Evolutionary conservation across 2,113 vertebrate species (phyloP).

Genomic region (Panurus biarmicus): DNA sequence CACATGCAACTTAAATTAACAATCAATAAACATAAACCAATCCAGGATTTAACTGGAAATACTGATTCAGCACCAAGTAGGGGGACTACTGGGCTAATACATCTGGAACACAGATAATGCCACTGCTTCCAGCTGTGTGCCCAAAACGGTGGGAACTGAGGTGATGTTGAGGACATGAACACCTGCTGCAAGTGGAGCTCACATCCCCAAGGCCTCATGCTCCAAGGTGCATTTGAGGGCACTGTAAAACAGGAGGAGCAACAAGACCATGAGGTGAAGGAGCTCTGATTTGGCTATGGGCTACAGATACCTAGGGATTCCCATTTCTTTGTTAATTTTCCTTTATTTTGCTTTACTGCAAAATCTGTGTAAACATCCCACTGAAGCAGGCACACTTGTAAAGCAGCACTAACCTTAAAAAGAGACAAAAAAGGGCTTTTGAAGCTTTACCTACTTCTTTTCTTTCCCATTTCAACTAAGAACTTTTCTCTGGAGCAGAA

Average conservation of each 20-base stretch:
- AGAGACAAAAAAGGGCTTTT: not conserved
- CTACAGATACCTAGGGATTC: not conserved
- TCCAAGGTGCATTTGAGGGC: not conserved
- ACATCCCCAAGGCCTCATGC: rapidly evolving
- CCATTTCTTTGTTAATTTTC: not conserved
- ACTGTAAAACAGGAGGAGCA: not conserved
- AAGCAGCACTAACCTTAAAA: not conserved
- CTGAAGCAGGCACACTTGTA: not conserved
- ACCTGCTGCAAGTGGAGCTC: not conserved
- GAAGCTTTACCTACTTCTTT: not conserved
- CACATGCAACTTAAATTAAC: not conserved
- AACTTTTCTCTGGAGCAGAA: not conserved
- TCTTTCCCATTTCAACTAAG: not conserved
- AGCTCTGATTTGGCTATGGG: not conserved
- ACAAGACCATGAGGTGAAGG: not conserved
- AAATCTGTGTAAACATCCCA: not conserved
- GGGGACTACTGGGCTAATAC: not conserved
- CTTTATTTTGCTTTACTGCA: not conserved
- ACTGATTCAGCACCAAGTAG: not conserved
- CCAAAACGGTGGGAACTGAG: rapidly evolving
- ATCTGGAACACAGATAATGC: not conserved
- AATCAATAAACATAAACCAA: not conserved
- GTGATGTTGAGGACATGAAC: not conserved
- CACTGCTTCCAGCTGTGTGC: not conserved
- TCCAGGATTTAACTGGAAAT: not conserved